These are phyloP conservation scores for Zaprionus obscuricornis DNA, from an alignment of 2,888 invertebrate species.

Conservation along the genomic window DNA sequence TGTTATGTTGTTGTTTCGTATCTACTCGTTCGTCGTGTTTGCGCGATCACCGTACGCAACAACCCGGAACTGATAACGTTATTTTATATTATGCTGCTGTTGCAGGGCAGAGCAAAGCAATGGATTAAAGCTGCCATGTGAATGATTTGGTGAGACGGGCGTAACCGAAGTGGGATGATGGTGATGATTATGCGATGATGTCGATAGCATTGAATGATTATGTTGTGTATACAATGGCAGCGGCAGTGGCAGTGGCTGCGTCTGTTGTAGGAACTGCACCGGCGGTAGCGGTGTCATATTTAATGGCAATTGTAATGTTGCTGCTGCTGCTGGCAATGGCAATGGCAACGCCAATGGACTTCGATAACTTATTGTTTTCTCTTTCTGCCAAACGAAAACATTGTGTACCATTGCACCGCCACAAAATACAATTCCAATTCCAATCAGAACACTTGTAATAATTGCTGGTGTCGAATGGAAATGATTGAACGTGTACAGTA, in stretches of 20 bases:
- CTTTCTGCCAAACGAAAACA: slow-evolving; percentile 96
- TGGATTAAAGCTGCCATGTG: slow-evolving; percentile 83
- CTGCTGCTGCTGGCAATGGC: slow-evolving; percentile 57
- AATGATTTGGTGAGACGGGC: slow-evolving; percentile 83
- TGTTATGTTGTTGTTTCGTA: too few relatives aligned
- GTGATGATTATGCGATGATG: too few relatives aligned
- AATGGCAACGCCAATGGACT: slow-evolving; percentile 74
- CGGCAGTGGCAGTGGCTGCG: slow-evolving; percentile 23
- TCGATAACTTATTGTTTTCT: slow-evolving; percentile 91
- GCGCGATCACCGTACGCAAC: too few relatives aligned
- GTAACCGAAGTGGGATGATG: slow-evolving; percentile 82
- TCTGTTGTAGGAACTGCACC: slow-evolving; percentile 67
- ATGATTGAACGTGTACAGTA: slow-evolving; percentile 95
- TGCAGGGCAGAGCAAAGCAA: slow-evolving; percentile 60
- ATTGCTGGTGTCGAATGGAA: slow-evolving; percentile 96
- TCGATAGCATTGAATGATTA: slow-evolving; percentile 46
- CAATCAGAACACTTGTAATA: slow-evolving; percentile 94
- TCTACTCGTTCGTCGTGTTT: too few relatives aligned
- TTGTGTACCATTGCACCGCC: slow-evolving; percentile 97
- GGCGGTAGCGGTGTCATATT: slow-evolving; percentile 70
- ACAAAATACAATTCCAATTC: slow-evolving; percentile 95
- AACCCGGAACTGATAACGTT: too few relatives aligned
- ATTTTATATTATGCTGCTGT: too few relatives aligned
- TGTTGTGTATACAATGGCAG: slow-evolving; percentile 46
- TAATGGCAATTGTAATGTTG: slow-evolving; percentile 44